Conservation (phyloP, 1,140 invertebrate species). For the Armadillidium nasatum region DNA sequence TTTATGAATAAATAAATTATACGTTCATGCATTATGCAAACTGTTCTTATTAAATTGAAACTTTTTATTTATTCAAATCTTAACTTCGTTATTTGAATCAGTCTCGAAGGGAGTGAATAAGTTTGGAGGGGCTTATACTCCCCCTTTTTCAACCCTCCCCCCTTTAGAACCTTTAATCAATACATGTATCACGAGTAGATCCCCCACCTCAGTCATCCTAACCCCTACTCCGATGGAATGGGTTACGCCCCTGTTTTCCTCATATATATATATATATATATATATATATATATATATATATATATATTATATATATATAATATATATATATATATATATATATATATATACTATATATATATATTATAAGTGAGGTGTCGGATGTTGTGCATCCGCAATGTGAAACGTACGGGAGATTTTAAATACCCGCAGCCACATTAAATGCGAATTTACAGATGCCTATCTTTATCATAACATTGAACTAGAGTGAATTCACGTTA, state of each 20-base stretch:
- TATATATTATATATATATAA: background rate
- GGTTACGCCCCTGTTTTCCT: background rate
- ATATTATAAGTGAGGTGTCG: too few relatives aligned
- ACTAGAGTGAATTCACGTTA: too few relatives aligned
- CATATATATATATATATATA: constrained; percentile 14
- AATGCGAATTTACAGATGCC: too few relatives aligned
- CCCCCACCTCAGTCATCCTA: background rate
- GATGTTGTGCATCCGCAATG: too few relatives aligned
- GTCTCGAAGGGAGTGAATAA: constrained; percentile 7
- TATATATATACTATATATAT: too few relatives aligned
- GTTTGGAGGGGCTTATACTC: background rate
- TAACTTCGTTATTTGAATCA: constrained; percentile 11
- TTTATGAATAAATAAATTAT: constrained; percentile 6
- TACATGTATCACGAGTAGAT: constrained; percentile 8
- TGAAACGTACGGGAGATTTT: too few relatives aligned
- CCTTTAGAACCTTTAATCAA: constrained; percentile 7
- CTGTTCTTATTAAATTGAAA: constrained; percentile 1
- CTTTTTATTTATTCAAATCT: constrained; percentile 9
- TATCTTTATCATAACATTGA: too few relatives aligned
- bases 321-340: too few relatives aligned
- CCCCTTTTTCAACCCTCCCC: background rate
- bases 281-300: background rate
- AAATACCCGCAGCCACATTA: too few relatives aligned
- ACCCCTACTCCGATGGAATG: background rate
- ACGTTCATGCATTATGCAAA: background rate